phyloP scores from a whole-genome alignment of 2,797 vertebrate genomes.

The Scomberomorus guttatus region DNA sequence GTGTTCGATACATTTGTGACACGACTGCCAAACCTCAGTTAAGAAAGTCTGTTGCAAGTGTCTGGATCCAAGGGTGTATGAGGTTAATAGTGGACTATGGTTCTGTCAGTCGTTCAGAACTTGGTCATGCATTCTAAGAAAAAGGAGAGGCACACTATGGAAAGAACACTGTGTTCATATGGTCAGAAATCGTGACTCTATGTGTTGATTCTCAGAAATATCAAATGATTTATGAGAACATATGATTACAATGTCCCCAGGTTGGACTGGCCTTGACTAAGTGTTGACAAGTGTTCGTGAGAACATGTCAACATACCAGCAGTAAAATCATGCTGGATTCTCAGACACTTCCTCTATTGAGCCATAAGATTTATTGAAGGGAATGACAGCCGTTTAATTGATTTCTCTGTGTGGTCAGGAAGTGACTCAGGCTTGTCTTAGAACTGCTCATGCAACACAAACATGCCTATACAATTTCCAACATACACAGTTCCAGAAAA shows the following conservation, averaged over 20 bases:
- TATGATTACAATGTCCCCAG: constrained; percentile 30
- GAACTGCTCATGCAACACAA: constrained; percentile 39
- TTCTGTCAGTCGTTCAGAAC: constrained; percentile 44
- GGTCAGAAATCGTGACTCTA: constrained; percentile 9
- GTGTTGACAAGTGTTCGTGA: constrained; percentile 6
- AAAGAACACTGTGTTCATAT: constrained; percentile 20
- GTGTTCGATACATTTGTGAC: constrained; percentile 12
- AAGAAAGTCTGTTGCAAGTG: constrained; percentile 25
- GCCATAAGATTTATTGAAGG: constrained; percentile 57
- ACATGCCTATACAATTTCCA: constrained; percentile 29
- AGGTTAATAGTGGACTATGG: constrained; percentile 33
- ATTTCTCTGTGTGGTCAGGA: constrained; percentile 58
- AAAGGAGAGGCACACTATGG: constrained; percentile 11
- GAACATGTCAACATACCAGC: constrained; percentile 42
- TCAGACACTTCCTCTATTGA: constrained; percentile 57
- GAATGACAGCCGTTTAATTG: constrained; percentile 56
- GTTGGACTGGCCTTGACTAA: constrained; percentile 25
- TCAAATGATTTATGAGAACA: constrained; percentile 34
- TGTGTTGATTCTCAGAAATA: constrained; percentile 46
- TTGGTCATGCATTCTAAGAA: constrained; percentile 12
- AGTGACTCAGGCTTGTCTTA: constrained; percentile 30
- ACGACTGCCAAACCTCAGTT: constrained; percentile 36
- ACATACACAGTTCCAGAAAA: constrained; percentile 33
- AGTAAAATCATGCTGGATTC: constrained; percentile 45
- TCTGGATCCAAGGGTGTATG: constrained; percentile 37